These are phyloP conservation scores for Pimpla rufipes DNA, from an alignment of 2,888 invertebrate species.

Conservation along the genomic window DNA sequence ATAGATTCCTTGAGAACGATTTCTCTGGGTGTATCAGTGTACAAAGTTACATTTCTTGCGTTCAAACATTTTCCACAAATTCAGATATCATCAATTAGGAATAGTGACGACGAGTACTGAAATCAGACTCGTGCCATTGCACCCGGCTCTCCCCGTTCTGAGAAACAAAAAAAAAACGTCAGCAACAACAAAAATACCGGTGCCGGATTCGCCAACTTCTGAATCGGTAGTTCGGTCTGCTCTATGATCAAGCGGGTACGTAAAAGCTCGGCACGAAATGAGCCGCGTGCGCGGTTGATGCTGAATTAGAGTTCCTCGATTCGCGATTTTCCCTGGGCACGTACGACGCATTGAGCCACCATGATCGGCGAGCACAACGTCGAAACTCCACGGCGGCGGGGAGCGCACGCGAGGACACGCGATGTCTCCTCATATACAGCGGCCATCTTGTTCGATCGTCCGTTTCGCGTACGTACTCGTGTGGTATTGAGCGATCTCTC, in stretches of 20 bases:
- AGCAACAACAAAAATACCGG: not conserved
- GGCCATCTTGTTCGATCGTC: constrained; percentile 26
- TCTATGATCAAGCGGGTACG: not conserved
- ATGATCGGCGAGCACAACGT: not conserved
- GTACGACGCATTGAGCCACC: constrained; percentile 37
- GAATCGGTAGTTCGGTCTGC: not conserved
- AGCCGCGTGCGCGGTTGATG: not conserved
- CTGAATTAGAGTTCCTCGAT: constrained; percentile 7
- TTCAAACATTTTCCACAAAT: too few species aligned
- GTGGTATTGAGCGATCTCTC: constrained; percentile 60
- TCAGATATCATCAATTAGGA: too few species aligned
- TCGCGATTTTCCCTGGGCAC: constrained; percentile 57
- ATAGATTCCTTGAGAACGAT: too few species aligned
- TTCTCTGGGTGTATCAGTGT: too few species aligned
- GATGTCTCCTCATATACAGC: constrained; percentile 29
- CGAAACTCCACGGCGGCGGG: constrained; percentile 44
- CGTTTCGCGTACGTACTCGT: constrained; percentile 17
- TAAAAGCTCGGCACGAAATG: not conserved
- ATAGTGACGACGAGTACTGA: too few species aligned
- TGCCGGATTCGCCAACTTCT: not conserved
- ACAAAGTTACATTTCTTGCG: too few species aligned
- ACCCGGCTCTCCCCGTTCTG: too few species aligned
- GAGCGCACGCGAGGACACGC: constrained; percentile 59
- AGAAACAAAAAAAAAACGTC: too few species aligned
- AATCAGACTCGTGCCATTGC: too few species aligned